phyloP scores from a whole-genome alignment of 2,888 invertebrate species.

The Crocallis elinguaria region DNA sequence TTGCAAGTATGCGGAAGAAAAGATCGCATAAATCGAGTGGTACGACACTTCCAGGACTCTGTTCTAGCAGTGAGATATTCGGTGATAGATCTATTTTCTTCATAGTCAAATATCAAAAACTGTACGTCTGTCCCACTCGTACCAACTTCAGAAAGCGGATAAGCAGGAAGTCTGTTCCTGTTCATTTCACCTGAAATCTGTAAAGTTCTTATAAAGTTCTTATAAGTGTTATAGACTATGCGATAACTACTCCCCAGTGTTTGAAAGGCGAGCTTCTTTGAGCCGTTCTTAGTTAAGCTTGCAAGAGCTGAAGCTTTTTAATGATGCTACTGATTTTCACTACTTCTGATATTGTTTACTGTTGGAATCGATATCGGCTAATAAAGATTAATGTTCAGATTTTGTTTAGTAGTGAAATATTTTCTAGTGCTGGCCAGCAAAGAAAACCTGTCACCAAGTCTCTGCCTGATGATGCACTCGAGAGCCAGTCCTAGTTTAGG shows the following conservation, averaged over 20 bases:
- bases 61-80: too few relatives aligned
- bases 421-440: too few relatives aligned
- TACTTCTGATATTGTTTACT: neutral
- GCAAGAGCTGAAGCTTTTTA: neutral
- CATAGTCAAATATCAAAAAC: neutral
- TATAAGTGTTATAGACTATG: conserved; percentile 10
- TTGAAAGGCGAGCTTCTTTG: conserved; percentile 7
- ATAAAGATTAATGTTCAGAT: too few relatives aligned
- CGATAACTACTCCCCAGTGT: conserved; percentile 3
- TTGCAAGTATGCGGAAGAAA: too few relatives aligned
- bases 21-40: too few relatives aligned
- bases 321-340: neutral
- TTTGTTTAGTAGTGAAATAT: too few relatives aligned
- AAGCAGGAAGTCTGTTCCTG: neutral
- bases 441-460: too few relatives aligned
- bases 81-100: neutral
- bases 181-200: conserved; percentile 18
- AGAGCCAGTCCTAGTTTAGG: too few relatives aligned
- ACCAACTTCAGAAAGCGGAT: neutral
- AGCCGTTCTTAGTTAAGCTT: neutral
- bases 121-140: neutral
- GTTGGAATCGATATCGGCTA: too few relatives aligned
- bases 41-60: too few relatives aligned
- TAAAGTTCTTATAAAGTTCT: too few relatives aligned
- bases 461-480: too few relatives aligned